Percentiles rank a stretch among this genome's conserved stretches.
These are phyloP conservation scores for Corythornis madagascariensis DNA, from an alignment of 2,113 vertebrate species.

Conservation along the genomic window DNA sequence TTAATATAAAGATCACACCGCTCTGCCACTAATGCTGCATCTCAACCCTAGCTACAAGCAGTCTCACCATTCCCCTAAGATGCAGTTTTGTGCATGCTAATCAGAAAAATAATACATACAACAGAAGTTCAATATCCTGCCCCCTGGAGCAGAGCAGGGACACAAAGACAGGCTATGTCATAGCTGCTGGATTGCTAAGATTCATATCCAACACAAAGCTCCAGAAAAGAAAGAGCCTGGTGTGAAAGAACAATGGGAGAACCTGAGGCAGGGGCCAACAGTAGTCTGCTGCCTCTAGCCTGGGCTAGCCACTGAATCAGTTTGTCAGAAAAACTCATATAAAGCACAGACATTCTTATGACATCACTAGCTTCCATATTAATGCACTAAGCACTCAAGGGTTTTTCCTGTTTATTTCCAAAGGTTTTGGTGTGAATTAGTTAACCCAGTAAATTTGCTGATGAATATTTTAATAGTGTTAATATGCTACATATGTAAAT, in stretches of 20 bases:
- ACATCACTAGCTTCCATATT: background rate
- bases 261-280: accelerated
- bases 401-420: background rate
- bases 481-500: slow-evolving; percentile 7
- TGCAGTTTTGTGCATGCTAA: background rate
- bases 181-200: background rate
- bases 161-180: accelerated
- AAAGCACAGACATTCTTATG: background rate
- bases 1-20: background rate
- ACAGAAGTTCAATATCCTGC: background rate
- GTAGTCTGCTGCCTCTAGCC: background rate
- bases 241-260: background rate
- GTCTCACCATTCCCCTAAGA: background rate
- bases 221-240: background rate
- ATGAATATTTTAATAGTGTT: slow-evolving; percentile 39
- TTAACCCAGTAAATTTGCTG: background rate
- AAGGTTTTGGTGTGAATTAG: background rate
- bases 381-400: background rate
- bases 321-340: background rate
- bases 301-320: background rate
- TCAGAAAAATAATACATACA: accelerated
- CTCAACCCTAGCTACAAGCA: background rate
- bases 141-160: background rate
- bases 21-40: background rate
- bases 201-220: accelerated